Evolutionary conservation across 1,140 invertebrate species (phyloP).

Genomic region (Leptinotarsa defecta): DNA sequence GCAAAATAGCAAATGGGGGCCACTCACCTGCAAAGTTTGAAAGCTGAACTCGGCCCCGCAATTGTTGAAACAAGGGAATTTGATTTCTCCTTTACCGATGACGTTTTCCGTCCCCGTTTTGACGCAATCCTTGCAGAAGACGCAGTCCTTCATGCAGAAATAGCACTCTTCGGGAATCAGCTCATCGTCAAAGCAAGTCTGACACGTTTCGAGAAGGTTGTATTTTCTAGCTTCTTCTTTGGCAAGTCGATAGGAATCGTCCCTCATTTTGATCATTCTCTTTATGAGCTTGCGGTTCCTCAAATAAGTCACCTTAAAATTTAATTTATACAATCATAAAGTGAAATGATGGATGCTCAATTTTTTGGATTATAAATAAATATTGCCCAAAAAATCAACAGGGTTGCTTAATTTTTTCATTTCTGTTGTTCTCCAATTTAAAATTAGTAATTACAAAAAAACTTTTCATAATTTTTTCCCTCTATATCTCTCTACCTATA

Average conservation of each 20-base stretch:
- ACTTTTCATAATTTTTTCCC: too few relatives aligned
- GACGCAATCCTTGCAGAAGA: conserved; percentile 67
- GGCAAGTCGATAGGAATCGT: conserved; percentile 48
- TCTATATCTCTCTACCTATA: too few relatives aligned
- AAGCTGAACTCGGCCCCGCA: conserved; percentile 59
- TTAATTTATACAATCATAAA: not conserved
- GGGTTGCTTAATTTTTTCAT: too few relatives aligned
- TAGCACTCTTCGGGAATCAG: conserved; percentile 64
- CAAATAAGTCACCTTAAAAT: conserved; percentile 59
- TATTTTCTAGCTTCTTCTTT: conserved; percentile 52
- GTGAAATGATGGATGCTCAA: not conserved
- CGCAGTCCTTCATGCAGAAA: conserved; percentile 62
- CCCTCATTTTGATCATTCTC: conserved; percentile 50
- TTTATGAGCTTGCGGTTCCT: conserved; percentile 57
- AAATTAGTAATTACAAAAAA: too few relatives aligned
- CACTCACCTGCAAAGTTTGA: conserved; percentile 56
- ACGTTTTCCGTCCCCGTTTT: conserved; percentile 57
- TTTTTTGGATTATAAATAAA: not conserved
- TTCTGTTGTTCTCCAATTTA: too few relatives aligned
- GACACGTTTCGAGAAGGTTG: conserved; percentile 55
- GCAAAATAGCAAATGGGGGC: too few relatives aligned
- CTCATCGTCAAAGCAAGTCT: conserved; percentile 66
- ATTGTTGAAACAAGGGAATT: conserved; percentile 35
- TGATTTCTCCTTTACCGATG: conserved; percentile 25
- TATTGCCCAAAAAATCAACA: not conserved